Conservation (phyloP, 2,888 invertebrate species). For the Embidobia sp. region DNA sequence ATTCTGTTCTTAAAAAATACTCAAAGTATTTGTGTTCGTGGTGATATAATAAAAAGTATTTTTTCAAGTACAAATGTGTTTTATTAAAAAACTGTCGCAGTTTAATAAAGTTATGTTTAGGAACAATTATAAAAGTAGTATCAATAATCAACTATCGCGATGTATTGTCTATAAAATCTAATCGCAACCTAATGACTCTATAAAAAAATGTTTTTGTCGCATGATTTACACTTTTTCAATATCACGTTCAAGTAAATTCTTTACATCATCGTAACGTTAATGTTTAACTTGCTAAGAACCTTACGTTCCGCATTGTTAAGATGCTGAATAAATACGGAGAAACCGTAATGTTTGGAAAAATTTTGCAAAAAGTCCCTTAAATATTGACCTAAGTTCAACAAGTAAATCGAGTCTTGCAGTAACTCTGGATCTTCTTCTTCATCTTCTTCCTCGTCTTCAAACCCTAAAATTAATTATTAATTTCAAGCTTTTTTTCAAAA, state of each 20-base stretch:
- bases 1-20: slow-evolving; percentile 15
- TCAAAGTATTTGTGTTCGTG: no score
- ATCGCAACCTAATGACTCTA: neutral
- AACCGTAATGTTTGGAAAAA: slow-evolving; percentile 85
- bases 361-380: slow-evolving; percentile 85
- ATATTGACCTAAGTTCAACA: slow-evolving; percentile 85
- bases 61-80: slow-evolving; percentile 41
- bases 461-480: slow-evolving; percentile 19
- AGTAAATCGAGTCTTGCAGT: slow-evolving; percentile 85
- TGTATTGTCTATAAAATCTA: slow-evolving; percentile 42
- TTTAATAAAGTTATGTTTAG: no score
- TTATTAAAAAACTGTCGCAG: no score
- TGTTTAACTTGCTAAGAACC: slow-evolving; percentile 80
- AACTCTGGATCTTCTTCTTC: slow-evolving; percentile 84
- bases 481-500: neutral
- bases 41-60: slow-evolving; percentile 17
- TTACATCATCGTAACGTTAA: slow-evolving; percentile 64
- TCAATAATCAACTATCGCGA: slow-evolving; percentile 4
- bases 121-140: slow-evolving; percentile 48
- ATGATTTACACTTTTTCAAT: slow-evolving; percentile 29
- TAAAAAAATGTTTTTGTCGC: slow-evolving; percentile 9
- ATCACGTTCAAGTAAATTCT: slow-evolving; percentile 10
- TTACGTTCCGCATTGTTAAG: slow-evolving; percentile 84
- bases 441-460: slow-evolving; percentile 74
- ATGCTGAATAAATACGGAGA: slow-evolving; percentile 84